Evolutionary conservation across 2,113 vertebrate species (phyloP).

Genomic region (Corythaixoides concolor): DNA sequence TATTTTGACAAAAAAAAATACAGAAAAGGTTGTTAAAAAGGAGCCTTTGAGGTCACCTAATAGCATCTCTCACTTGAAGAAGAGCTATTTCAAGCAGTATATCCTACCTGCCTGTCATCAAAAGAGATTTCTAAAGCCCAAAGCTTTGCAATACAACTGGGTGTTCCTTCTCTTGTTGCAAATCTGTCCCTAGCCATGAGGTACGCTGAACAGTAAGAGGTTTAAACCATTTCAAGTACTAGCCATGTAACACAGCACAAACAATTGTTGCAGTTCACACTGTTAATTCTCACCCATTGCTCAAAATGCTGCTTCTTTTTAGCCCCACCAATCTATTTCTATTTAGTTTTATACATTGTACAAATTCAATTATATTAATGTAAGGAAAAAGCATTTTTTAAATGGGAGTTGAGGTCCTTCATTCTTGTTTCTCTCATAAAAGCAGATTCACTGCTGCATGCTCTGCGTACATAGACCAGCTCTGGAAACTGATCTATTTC

Average conservation of each 20-base stretch:
- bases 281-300: background rate
- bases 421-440: background rate
- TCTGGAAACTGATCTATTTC: background rate
- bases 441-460: background rate
- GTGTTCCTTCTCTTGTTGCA: background rate
- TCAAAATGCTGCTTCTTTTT: background rate
- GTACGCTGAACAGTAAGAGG: background rate
- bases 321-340: background rate
- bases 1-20: background rate
- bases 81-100: background rate
- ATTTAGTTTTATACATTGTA: background rate
- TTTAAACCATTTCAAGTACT: background rate
- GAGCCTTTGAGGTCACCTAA: background rate
- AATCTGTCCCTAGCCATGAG: too few relatives aligned
- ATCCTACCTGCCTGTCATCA: background rate
- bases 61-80: background rate
- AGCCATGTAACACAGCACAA: background rate
- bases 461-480: background rate
- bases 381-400: background rate
- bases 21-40: background rate
- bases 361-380: background rate
- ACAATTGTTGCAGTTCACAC: background rate
- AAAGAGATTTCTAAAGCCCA: background rate
- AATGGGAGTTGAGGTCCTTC: background rate
- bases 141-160: background rate